Percentiles rank a stretch among this genome's conserved stretches.
Evolutionary conservation across 1,140 invertebrate genomes (phyloP).

Genomic region (Apis florea): DNA sequence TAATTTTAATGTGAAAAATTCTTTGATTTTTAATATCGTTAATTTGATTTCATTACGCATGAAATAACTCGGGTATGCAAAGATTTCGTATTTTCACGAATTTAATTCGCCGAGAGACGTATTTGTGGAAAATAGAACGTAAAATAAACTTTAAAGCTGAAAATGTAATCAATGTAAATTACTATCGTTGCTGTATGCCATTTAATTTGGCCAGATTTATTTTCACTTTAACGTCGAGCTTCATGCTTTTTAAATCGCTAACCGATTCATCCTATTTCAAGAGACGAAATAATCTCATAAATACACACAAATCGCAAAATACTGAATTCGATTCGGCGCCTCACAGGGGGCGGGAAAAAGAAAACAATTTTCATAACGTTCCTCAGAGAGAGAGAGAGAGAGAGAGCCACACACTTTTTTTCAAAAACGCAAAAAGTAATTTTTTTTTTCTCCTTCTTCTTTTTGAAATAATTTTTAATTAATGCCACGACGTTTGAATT

Average conservation of each 20-base stretch:
- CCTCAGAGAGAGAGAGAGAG: not conserved
- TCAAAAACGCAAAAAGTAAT: too few relatives aligned
- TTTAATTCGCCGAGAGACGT: not conserved
- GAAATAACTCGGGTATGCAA: not conserved
- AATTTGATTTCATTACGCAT: not conserved
- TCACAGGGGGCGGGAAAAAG: not conserved
- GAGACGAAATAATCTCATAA: slow-evolving; percentile 7
- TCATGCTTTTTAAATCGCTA: slow-evolving; percentile 11
- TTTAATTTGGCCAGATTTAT: slow-evolving; percentile 24
- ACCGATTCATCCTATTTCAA: not conserved
- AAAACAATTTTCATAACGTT: not conserved
- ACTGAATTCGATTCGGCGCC: not conserved
- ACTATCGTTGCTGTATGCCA: slow-evolving; percentile 2
- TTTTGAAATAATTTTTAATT: slow-evolving; percentile 17
- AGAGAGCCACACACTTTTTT: not conserved
- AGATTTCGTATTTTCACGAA: not conserved
- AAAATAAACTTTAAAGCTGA: slow-evolving; percentile 24
- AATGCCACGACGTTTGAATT: slow-evolving; percentile 8
- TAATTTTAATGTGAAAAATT: not conserved
- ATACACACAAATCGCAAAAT: not conserved
- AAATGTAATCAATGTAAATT: slow-evolving; percentile 33
- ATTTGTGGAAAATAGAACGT: slow-evolving; percentile 5
- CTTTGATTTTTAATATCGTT: not conserved
- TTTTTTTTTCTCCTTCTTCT: not conserved
- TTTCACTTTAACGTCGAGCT: not conserved